A percentile compares a stretch with the other conserved stretches of the same genome.
Evolutionary conservation across 2,888 invertebrate species (phyloP).

Genomic region (Drosophila parthenogenetica): DNA sequence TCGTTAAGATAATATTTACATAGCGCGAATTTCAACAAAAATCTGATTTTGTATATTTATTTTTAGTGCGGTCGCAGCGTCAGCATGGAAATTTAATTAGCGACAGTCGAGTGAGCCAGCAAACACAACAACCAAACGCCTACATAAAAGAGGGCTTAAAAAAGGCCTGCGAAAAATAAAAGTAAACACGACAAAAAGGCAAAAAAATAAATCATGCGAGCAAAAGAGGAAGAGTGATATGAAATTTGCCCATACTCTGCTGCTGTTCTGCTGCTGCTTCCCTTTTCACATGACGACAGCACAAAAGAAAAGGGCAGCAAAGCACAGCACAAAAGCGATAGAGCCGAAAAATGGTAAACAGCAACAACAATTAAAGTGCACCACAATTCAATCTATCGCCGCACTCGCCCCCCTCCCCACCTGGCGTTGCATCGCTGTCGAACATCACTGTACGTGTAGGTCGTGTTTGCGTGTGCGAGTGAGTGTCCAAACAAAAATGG

Average conservation of each 20-base stretch:
- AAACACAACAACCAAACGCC: constrained; percentile 27
- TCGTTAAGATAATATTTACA: constrained; percentile 41
- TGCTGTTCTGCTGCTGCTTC: constrained; percentile 7
- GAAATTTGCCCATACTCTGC: constrained; percentile 32
- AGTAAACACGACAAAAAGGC: constrained; percentile 43
- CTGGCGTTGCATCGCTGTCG: constrained; percentile 16
- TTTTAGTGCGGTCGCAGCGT: constrained; percentile 71
- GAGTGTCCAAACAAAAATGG: constrained; percentile 58
- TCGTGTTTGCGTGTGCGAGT: constrained; percentile 26
- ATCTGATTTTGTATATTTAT: constrained; percentile 66
- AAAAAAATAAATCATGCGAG: constrained; percentile 52
- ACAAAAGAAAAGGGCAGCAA: constrained; percentile 37
- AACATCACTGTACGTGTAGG: constrained; percentile 11
- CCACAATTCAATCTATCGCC: constrained; percentile 16
- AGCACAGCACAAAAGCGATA: constrained; percentile 33
- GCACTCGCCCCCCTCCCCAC: constrained; percentile 5
- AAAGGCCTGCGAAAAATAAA: constrained; percentile 49
- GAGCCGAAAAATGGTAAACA: constrained; percentile 41
- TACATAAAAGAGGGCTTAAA: constrained; percentile 33
- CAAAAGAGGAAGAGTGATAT: constrained; percentile 22
- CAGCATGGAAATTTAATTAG: constrained; percentile 79
- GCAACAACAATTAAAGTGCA: constrained; percentile 58
- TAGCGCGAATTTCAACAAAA: constrained; percentile 41
- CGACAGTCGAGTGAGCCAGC: constrained; percentile 59
- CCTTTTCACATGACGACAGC: constrained; percentile 76